Conservation (phyloP, 2,888 invertebrate species). For the Thymelicus acteon region DNA sequence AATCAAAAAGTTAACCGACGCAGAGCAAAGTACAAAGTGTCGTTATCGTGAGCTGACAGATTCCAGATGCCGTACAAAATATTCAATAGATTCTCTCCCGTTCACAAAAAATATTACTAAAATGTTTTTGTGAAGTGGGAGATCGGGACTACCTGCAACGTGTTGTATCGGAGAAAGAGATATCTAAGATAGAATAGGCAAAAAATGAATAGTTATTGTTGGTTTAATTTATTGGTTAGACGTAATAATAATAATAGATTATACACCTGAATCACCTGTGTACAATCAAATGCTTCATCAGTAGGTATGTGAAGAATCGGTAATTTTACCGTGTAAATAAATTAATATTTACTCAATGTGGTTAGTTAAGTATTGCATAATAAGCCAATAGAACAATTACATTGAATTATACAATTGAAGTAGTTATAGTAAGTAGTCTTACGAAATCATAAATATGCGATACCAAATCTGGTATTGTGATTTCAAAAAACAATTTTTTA, state of each 20-base stretch:
- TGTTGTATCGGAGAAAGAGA: background rate
- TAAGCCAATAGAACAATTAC: too few species aligned
- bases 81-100: conserved; percentile 23
- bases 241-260: conserved; percentile 8
- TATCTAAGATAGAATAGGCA: background rate
- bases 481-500: background rate
- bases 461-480: background rate
- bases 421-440: too few species aligned
- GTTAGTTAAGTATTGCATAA: too few species aligned
- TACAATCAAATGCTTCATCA: background rate
- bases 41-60: conserved; percentile 30
- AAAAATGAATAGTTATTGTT: conserved; percentile 28
- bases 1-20: background rate
- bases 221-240: conserved; percentile 26
- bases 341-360: background rate
- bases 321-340: background rate
- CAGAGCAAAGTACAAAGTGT: conserved; percentile 7
- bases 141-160: conserved; percentile 27
- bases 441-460: conserved; percentile 3
- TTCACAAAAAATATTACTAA: conserved; percentile 29
- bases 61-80: conserved; percentile 16
- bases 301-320: background rate
- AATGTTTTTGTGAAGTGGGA: conserved; percentile 31
- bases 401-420: too few species aligned
- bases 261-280: conserved; percentile 5